Percentiles rank a stretch among this genome's conserved stretches.
phyloP scores from a whole-genome alignment of 1,140 invertebrate species.

The Pseudomyrmex concolor region DNA sequence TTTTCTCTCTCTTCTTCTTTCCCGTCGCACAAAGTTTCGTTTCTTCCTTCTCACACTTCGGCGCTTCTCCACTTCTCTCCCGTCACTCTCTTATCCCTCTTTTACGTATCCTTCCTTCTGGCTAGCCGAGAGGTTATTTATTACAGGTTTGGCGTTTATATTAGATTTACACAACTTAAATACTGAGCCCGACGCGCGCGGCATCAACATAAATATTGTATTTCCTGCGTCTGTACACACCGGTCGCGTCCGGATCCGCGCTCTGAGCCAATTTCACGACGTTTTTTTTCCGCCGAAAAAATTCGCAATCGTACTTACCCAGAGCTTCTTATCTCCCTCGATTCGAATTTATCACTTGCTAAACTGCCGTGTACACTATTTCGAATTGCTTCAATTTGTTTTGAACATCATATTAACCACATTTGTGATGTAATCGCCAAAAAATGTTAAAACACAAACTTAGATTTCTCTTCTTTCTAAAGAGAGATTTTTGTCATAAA shows the following conservation, averaged over 20 bases:
- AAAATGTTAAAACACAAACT: background rate
- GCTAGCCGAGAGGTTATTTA: constrained; percentile 82
- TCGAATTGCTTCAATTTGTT: background rate
- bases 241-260: constrained; percentile 30
- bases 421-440: background rate
- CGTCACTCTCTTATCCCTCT: constrained; percentile 30
- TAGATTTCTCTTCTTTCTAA: no score
- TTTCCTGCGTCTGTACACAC: constrained; percentile 71
- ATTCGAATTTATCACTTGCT: background rate
- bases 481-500: no score
- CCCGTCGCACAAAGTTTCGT: constrained; percentile 40
- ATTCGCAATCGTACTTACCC: constrained; percentile 48
- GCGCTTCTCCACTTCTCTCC: constrained; percentile 41
- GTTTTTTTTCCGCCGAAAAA: constrained; percentile 32
- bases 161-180: constrained; percentile 84
- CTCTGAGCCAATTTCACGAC: constrained; percentile 44
- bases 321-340: background rate
- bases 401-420: background rate
- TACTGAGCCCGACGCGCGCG: constrained; percentile 77
- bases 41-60: constrained; percentile 49
- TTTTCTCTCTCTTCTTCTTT: constrained; percentile 28
- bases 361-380: constrained; percentile 22
- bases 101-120: constrained; percentile 47
- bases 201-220: constrained; percentile 83
- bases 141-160: constrained; percentile 82